Evolutionary conservation across 2,797 vertebrate species (phyloP), one percentile per base, ranked within the genome.

Genomic region (Pyrocephalus nanus): DNA sequence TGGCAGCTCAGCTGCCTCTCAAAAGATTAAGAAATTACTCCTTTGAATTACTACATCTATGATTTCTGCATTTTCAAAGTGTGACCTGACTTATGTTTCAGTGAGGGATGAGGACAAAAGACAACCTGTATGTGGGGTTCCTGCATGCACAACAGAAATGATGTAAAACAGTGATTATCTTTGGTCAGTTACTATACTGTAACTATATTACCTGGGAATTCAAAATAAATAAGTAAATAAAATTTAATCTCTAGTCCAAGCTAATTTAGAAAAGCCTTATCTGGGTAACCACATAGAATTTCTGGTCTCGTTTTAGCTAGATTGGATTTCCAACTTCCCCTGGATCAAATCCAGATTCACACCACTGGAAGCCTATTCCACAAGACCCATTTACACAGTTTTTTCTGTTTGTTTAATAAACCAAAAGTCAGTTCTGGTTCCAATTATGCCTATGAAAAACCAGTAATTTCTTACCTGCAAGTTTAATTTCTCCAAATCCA

Each of bases 401-500:
- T 45, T 76, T 70, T 75, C 64, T 70, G 65, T 77, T 80, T 58
- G 29, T 71, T 82, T 73, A 90, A 65, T 61, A 93, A 90, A 88
- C 25, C 43, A 78, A 48, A 90, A 45, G 8, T 74, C 53, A 91
- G 38, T 74, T 86, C 50, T 76, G 43, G 85, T 95, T 93, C 83
- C 45, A 92, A 8, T 76, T 86, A 94, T 9, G 62, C 86, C 94
- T 96, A n/a, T 22, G 32, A 94, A 95, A 95, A 96, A 89, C 27
- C 64, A 90, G 34, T 82, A 91, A 91, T 64, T 95, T 95, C 96
- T 96, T 96, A 96, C 93, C 96, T 96, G 94, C 90, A 91, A 60
- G 86, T 87, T 95, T 95, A 95, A 96, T 96, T 96, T 96, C 94
- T 96, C 95, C 94, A 95, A 96, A 96, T 95, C 95, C 92, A 96